These are phyloP conservation scores for Mylabris phalerata DNA, from an alignment of 1,140 invertebrate genomes.

Conservation along the genomic window DNA sequence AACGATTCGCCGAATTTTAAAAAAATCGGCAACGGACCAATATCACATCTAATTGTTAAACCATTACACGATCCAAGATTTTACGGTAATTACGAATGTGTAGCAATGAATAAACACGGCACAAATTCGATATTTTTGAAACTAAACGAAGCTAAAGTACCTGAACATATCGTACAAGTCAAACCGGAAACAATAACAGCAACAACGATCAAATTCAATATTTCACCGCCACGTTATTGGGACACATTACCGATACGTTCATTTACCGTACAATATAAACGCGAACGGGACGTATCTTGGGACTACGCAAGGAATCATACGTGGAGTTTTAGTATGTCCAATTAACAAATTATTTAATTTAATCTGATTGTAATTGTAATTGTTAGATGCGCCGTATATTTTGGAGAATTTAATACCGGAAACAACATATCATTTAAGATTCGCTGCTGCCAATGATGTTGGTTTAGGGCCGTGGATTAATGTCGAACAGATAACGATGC, in stretches of 20 bases:
- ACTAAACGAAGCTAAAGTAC: constrained; percentile 61
- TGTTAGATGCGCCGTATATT: constrained; percentile 60
- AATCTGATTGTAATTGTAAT: neutral
- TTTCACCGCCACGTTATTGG: constrained; percentile 63
- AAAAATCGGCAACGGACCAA: constrained; percentile 59
- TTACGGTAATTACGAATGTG: constrained; percentile 71
- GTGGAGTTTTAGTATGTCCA: constrained; percentile 61
- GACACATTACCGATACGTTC: constrained; percentile 66
- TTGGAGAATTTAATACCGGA: constrained; percentile 73
- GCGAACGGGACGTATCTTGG: constrained; percentile 59
- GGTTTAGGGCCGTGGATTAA: constrained; percentile 67
- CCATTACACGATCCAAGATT: constrained; percentile 55
- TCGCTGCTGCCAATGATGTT: constrained; percentile 77
- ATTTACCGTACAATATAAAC: constrained; percentile 69
- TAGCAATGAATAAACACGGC: constrained; percentile 72
- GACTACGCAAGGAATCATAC: constrained; percentile 58
- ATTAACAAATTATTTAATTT: constrained; percentile 1
- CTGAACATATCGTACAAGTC: constrained; percentile 50
- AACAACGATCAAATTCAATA: constrained; percentile 73
- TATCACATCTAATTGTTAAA: constrained; percentile 60
- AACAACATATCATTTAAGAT: constrained; percentile 76
- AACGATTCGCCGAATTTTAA: constrained; percentile 49
- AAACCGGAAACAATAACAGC: constrained; percentile 64
- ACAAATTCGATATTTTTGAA: constrained; percentile 57
- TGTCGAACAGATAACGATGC: constrained; percentile 42